Percentiles rank a stretch among this genome's conserved stretches.
phyloP scores from a whole-genome alignment of 2,888 invertebrate species.

The Eulithis testata region DNA sequence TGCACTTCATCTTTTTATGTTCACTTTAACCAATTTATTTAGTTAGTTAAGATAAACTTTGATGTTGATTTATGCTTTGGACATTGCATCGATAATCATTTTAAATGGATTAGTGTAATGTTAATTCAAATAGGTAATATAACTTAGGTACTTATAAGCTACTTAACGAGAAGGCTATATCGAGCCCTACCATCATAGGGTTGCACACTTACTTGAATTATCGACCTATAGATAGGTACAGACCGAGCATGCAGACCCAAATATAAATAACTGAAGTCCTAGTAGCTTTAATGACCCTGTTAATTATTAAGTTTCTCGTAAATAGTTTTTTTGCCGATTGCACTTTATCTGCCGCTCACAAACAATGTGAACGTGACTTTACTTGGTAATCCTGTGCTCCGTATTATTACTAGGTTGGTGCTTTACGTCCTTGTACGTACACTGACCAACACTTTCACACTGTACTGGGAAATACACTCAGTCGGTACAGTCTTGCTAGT shows the following conservation, averaged over 20 bases:
- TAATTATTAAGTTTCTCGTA: conserved; percentile 77
- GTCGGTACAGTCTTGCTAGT: conserved; percentile 5
- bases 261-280: not conserved
- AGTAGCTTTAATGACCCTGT: conserved; percentile 49
- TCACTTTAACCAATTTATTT: conserved; percentile 14
- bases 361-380: conserved; percentile 82
- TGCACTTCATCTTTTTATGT: conserved; percentile 3
- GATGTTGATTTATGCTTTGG: conserved; percentile 15
- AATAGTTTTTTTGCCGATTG: conserved; percentile 63
- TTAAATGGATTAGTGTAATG: conserved; percentile 9
- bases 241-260: no score
- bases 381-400: conserved; percentile 64
- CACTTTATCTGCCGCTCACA: conserved; percentile 76
- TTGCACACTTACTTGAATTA: not conserved
- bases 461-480: conserved; percentile 19
- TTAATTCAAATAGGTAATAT: conserved; percentile 13
- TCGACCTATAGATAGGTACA: not conserved
- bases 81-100: conserved; percentile 16
- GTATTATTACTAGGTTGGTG: conserved; percentile 53
- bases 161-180: not conserved
- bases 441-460: conserved; percentile 21
- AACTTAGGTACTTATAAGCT: not conserved
- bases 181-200: conserved; percentile 8
- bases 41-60: conserved; percentile 16
- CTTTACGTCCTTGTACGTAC: conserved; percentile 39